Percentiles rank a stretch among this genome's conserved stretches.
Evolutionary conservation across 2,797 vertebrate genomes (phyloP).

Genomic region (Dendrocincla fuliginosa): DNA sequence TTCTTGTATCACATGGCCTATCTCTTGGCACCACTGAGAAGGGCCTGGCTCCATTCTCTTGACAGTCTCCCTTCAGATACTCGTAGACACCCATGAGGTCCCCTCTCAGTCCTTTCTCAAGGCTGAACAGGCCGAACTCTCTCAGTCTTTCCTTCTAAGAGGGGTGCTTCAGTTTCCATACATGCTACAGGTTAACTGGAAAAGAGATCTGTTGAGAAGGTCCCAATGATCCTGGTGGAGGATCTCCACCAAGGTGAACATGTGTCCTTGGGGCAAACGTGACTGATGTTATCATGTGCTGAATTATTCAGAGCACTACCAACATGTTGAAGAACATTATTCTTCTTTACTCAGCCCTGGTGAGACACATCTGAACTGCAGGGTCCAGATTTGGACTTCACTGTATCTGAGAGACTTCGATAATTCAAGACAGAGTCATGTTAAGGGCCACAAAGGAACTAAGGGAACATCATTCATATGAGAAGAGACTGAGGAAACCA

Average conservation of each 20-base stretch:
- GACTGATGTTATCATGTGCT: neutral
- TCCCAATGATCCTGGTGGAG: neutral
- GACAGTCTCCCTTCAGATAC: neutral
- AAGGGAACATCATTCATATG: neutral
- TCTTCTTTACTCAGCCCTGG: neutral
- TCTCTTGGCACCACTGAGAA: neutral
- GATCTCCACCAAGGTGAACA: neutral
- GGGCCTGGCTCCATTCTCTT: neutral
- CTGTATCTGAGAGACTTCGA: too few relatives aligned
- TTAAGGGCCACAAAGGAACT: neutral
- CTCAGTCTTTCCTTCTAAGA: neutral
- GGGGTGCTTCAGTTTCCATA: neutral
- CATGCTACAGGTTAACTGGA: neutral
- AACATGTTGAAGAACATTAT: neutral
- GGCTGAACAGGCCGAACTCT: neutral
- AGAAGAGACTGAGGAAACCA: neutral
- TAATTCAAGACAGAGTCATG: neutral
- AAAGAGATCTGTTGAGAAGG: neutral
- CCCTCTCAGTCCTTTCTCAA: neutral
- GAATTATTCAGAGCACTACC: neutral
- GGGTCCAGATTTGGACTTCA: neutral
- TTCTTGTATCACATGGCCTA: neutral
- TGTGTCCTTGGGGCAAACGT: neutral
- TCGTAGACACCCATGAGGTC: neutral
- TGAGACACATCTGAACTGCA: neutral